Evolutionary conservation across 2,797 vertebrate genomes (phyloP).

Genomic region (Sphenodon punctatus): DNA sequence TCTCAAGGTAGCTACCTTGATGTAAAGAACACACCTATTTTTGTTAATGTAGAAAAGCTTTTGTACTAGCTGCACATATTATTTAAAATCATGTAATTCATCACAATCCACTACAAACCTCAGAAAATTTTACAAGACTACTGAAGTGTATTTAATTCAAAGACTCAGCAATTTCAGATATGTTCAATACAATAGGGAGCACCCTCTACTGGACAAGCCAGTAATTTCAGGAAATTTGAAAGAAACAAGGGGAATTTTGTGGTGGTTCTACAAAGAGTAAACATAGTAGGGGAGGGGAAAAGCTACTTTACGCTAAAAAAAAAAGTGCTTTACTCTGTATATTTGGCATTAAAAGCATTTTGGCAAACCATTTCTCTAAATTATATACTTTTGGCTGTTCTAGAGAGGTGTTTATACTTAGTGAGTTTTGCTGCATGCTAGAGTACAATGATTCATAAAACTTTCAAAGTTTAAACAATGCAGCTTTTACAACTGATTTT

Average conservation of each 20-base stretch:
- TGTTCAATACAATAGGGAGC: neutral
- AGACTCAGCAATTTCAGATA: neutral
- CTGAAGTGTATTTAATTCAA: neutral
- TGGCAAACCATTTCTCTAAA: too few species aligned
- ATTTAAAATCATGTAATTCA: neutral
- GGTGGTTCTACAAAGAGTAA: neutral
- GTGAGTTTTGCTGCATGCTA: neutral
- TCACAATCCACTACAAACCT: neutral
- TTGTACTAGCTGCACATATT: neutral
- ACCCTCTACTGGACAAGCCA: constrained; percentile 35
- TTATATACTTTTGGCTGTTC: too few species aligned
- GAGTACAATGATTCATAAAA: neutral
- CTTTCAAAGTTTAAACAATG: neutral
- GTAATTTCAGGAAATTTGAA: neutral
- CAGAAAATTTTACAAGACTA: neutral
- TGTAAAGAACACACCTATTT: too few species aligned
- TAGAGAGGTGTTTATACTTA: too few species aligned
- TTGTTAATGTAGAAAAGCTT: neutral
- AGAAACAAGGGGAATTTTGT: neutral
- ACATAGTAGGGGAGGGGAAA: neutral
- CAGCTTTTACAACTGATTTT: too few species aligned
- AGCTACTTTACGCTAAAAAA: too few species aligned
- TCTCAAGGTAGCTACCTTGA: too few species aligned
- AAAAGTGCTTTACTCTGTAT: neutral
- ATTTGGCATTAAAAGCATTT: neutral